Evolutionary conservation across 2,113 vertebrate species (phyloP).

Genomic region (Pandion haliaetus): DNA sequence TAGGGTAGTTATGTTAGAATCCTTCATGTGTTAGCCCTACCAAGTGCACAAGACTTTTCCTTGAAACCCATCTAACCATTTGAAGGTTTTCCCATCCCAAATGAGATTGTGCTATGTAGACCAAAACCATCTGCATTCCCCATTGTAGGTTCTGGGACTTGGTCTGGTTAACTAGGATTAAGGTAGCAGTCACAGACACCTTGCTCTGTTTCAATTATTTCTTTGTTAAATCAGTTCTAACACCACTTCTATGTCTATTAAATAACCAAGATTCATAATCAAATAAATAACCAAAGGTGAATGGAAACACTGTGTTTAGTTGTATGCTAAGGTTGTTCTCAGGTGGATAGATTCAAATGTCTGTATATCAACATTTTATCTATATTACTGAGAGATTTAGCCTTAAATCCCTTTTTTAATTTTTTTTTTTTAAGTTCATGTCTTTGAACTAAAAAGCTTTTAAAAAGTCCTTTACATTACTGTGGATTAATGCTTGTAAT

Average conservation of each 20-base stretch:
- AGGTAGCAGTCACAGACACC: background rate
- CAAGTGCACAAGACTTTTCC: background rate
- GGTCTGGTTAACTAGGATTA: background rate
- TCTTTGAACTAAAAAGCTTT: background rate
- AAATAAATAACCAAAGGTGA: background rate
- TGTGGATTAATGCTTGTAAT: background rate
- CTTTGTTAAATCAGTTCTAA: background rate
- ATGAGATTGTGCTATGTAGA: background rate
- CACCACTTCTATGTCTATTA: background rate
- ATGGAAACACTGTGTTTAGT: rapidly evolving
- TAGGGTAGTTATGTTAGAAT: background rate
- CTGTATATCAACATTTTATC: background rate
- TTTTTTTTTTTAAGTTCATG: background rate
- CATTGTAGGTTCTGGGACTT: background rate
- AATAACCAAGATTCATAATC: background rate
- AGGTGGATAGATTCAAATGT: background rate
- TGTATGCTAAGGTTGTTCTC: background rate
- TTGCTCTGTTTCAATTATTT: background rate
- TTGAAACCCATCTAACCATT: background rate
- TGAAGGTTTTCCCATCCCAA: background rate
- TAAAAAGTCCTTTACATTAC: background rate
- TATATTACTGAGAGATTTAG: background rate
- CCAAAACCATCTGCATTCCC: background rate
- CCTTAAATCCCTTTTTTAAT: rapidly evolving
- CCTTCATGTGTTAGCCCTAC: too few relatives aligned